These are phyloP conservation scores for Bolborhynchus lineola DNA, from an alignment of 2,113 vertebrate species.

Conservation along the genomic window DNA sequence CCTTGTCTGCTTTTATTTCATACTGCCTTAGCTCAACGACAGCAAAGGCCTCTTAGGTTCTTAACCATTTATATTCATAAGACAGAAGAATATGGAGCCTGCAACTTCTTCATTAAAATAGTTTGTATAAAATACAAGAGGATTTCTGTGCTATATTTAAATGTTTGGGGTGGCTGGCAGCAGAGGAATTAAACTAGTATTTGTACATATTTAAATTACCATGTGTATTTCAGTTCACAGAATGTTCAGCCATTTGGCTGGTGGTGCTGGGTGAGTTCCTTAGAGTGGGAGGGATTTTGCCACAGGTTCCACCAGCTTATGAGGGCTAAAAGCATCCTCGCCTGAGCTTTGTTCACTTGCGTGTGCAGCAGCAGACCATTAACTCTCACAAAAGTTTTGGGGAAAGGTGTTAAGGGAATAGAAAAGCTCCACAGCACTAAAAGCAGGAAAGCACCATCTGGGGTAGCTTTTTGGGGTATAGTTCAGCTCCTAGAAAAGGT, in stretches of 20 bases:
- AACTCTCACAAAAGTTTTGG: neutral
- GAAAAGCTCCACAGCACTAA: neutral
- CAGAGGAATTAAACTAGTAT: neutral
- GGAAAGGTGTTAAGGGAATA: neutral
- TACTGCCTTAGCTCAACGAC: neutral
- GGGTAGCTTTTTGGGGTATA: neutral
- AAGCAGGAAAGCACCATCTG: neutral
- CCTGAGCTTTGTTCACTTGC: neutral
- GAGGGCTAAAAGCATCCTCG: neutral
- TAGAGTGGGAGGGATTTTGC: neutral
- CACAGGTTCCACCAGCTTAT: neutral
- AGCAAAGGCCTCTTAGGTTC: neutral
- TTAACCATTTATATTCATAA: neutral
- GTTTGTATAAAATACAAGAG: constrained; percentile 27
- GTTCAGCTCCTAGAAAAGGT: neutral
- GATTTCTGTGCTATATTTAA: constrained; percentile 4
- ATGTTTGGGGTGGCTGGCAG: neutral
- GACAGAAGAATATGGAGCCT: neutral
- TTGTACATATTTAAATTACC: neutral
- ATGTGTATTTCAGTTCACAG: neutral
- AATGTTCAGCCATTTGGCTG: neutral
- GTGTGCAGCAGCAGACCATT: neutral
- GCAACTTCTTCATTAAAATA: constrained; percentile 5
- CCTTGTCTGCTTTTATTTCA: neutral
- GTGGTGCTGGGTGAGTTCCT: neutral